A percentile compares a stretch with the other conserved stretches of the same genome.
Conservation (phyloP, 35 echinoderm and acorn worm genomes). For the Ophioderma brevispina region DNA sequence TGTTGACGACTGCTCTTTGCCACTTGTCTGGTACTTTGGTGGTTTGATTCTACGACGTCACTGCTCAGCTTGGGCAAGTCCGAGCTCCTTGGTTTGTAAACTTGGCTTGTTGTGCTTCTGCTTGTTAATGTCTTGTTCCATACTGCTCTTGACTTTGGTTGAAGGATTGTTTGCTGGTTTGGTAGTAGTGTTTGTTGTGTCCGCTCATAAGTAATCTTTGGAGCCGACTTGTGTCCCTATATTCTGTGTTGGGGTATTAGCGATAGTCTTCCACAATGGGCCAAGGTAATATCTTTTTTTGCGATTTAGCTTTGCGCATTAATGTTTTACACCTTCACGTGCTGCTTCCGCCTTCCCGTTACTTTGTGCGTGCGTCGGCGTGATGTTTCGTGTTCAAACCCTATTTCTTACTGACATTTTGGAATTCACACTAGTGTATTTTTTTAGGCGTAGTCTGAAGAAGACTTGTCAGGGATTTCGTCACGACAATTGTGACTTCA, state of each 20-base stretch:
- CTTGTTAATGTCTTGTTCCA: too few relatives aligned
- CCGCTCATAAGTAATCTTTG: too few relatives aligned
- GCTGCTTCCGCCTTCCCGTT: slow-evolving; percentile 63
- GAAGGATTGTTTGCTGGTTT: too few relatives aligned
- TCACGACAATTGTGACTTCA: slow-evolving; percentile 44
- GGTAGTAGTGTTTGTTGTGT: too few relatives aligned
- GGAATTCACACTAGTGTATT: slow-evolving; percentile 55
- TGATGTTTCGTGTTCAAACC: slow-evolving; percentile 19
- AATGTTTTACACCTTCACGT: slow-evolving; percentile 44
- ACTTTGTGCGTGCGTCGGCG: slow-evolving; percentile 31
- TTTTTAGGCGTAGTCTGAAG: slow-evolving; percentile 18
- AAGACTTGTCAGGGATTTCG: not conserved
- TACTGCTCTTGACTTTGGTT: too few relatives aligned
- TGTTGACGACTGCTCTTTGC: too few relatives aligned
- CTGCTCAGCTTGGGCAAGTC: too few relatives aligned
- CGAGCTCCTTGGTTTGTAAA: too few relatives aligned
- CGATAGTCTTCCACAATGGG: slow-evolving; percentile 24
- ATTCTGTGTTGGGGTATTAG: slow-evolving; percentile 30
- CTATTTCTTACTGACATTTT: slow-evolving; percentile 46
- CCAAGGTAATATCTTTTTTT: slow-evolving; percentile 24
- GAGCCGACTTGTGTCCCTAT: slow-evolving; percentile 48
- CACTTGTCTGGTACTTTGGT: too few relatives aligned
- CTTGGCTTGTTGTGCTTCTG: too few relatives aligned
- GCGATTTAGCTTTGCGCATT: slow-evolving; percentile 22
- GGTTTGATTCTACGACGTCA: too few relatives aligned